phyloP scores from a whole-genome alignment of 1,140 invertebrate genomes.

The Rhopalosiphum padi region DNA sequence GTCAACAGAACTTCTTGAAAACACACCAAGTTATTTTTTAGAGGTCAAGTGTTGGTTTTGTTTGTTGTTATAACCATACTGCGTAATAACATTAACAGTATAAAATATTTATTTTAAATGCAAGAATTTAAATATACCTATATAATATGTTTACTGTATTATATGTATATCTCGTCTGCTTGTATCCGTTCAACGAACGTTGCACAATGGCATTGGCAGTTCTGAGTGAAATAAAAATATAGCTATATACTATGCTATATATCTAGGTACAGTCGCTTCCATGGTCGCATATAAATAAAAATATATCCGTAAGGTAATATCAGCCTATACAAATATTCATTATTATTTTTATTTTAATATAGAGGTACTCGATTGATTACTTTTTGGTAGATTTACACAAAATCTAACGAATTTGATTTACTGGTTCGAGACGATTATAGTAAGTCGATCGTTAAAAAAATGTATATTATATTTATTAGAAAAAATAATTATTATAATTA shows the following conservation, averaged over 20 bases:
- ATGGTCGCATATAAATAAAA: slow-evolving; percentile 4
- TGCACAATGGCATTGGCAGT: background rate
- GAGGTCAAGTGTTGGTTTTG: background rate
- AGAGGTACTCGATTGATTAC: background rate
- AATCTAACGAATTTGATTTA: background rate
- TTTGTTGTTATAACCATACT: background rate
- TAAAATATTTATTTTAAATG: background rate
- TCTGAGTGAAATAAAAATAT: background rate
- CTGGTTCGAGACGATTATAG: background rate
- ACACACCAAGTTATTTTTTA: background rate
- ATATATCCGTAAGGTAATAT: background rate
- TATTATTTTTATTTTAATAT: background rate
- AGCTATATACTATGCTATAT: no score
- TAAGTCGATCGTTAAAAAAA: background rate
- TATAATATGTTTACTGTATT: background rate
- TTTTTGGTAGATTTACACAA: background rate
- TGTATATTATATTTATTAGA: background rate
- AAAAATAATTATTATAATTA: no score
- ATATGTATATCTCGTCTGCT: background rate
- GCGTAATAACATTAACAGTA: background rate
- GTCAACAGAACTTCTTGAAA: background rate
- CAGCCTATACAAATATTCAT: background rate
- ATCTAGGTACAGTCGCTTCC: background rate
- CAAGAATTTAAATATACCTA: background rate
- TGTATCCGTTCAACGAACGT: background rate